These are phyloP conservation scores for Oreortyx pictus DNA, from an alignment of 2,797 vertebrate genomes.

Conservation along the genomic window DNA sequence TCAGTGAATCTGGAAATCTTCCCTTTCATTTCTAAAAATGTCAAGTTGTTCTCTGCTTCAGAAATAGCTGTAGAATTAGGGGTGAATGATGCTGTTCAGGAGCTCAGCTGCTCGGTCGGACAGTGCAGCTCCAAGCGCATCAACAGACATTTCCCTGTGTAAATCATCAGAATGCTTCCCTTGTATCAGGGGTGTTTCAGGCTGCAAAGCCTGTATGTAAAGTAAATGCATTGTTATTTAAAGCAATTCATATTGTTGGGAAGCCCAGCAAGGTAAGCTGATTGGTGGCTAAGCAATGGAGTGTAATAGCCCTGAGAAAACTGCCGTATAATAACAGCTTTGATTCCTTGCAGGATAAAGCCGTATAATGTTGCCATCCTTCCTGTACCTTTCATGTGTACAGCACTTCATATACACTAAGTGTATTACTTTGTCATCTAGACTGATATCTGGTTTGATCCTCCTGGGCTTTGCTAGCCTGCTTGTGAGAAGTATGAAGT, in stretches of 20 bases:
- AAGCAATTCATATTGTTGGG: slow-evolving; percentile 22
- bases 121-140: not conserved
- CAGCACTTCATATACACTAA: slow-evolving; percentile 24
- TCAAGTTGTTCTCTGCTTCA: not conserved
- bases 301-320: slow-evolving; percentile 49
- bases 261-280: slow-evolving; percentile 28
- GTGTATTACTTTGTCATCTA: slow-evolving; percentile 62
- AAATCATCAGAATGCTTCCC: slow-evolving; percentile 5
- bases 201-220: slow-evolving; percentile 44
- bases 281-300: slow-evolving; percentile 48
- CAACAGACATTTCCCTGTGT: not conserved
- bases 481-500: slow-evolving; percentile 46
- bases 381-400: slow-evolving; percentile 9
- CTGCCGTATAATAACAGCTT: slow-evolving; percentile 26
- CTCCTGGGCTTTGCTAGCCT: slow-evolving; percentile 52
- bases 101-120: not conserved
- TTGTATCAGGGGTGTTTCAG: not conserved
- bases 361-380: slow-evolving; percentile 34
- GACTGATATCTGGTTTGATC: slow-evolving; percentile 56
- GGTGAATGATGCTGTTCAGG: slow-evolving; percentile 1
- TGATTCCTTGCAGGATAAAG: slow-evolving; percentile 50
- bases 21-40: not conserved
- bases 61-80: slow-evolving; percentile 8
- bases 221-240: slow-evolving; percentile 57
- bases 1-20: slow-evolving; percentile 1